Conservation (phyloP, 2,888 invertebrate genomes). For the Drosophila colorata region DNA sequence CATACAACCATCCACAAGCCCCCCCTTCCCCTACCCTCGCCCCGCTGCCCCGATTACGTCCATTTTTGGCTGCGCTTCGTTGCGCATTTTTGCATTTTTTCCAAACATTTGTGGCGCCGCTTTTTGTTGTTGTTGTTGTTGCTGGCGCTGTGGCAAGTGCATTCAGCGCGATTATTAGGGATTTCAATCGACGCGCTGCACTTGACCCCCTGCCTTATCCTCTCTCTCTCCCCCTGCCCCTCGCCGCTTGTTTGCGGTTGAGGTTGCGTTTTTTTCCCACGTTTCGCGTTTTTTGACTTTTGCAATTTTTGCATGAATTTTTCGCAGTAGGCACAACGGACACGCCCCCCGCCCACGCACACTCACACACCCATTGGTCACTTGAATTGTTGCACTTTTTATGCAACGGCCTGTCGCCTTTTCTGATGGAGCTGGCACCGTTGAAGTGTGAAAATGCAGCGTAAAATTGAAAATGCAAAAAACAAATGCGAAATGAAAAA, state of each 20-base stretch:
- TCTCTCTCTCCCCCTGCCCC: not conserved
- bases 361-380: conserved; percentile 43
- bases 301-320: conserved; percentile 77
- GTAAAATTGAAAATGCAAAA: conserved; percentile 39
- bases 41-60: conserved; percentile 6
- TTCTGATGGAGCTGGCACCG: conserved; percentile 38
- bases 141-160: conserved; percentile 54
- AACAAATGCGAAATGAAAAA: conserved; percentile 4
- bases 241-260: conserved; percentile 74
- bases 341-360: conserved; percentile 1
- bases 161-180: conserved; percentile 77
- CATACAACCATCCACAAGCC: not conserved
- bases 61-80: conserved; percentile 59
- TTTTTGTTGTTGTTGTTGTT: conserved; percentile 12
- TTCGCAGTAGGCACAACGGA: conserved; percentile 65
- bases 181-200: conserved; percentile 78
- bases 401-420: conserved; percentile 69
- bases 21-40: not conserved
- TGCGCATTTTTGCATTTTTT: conserved; percentile 77
- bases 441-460: conserved; percentile 79
- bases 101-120: conserved; percentile 36
- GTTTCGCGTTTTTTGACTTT: conserved; percentile 38
- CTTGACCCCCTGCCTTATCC: conserved; percentile 39
- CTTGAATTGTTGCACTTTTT: conserved; percentile 80
- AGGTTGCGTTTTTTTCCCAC: conserved; percentile 61